A percentile compares a stretch with the other conserved stretches of the same genome.
These are phyloP conservation scores for Tapera naevia DNA, from an alignment of 2,797 vertebrate genomes.

Conservation along the genomic window DNA sequence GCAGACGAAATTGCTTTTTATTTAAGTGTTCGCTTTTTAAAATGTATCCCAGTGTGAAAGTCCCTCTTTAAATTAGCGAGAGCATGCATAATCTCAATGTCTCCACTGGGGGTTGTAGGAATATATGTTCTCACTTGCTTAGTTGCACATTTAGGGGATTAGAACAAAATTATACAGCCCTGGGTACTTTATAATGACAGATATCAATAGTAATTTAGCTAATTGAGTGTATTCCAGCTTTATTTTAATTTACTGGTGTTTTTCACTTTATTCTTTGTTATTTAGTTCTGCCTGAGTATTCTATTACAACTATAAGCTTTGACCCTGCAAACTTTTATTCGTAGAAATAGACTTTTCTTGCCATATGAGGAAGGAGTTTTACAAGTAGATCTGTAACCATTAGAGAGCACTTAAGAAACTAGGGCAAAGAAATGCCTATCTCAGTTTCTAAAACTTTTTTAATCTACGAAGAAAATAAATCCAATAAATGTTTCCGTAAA, in stretches of 20 bases:
- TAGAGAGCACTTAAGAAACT: constrained; percentile 54
- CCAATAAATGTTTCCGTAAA: constrained; percentile 33
- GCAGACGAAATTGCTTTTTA: constrained; percentile 79
- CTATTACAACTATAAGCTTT: constrained; percentile 40
- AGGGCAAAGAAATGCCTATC: constrained; percentile 26
- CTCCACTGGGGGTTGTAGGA: constrained; percentile 71
- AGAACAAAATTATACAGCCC: constrained; percentile 70
- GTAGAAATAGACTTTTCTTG: constrained; percentile 13
- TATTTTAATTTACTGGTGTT: constrained; percentile 72
- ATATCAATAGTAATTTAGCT: constrained; percentile 73
- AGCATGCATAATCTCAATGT: constrained; percentile 70
- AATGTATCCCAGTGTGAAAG: constrained; percentile 77
- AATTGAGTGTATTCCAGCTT: constrained; percentile 73
- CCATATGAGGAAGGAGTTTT: background rate
- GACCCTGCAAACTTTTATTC: constrained; percentile 27
- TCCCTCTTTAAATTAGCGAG: constrained; percentile 76
- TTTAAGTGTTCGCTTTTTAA: constrained; percentile 77
- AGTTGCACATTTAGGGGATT: constrained; percentile 67
- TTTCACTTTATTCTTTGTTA: constrained; percentile 60
- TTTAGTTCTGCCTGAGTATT: constrained; percentile 65
- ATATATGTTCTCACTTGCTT: constrained; percentile 69
- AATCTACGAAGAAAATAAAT: constrained; percentile 49
- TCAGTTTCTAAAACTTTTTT: constrained; percentile 61
- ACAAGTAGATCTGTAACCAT: constrained; percentile 25
- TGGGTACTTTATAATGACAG: constrained; percentile 73